Percentiles rank a stretch among this genome's conserved stretches.
Evolutionary conservation across 2,113 vertebrate species (phyloP).

Genomic region (Salvelinus namaycush): DNA sequence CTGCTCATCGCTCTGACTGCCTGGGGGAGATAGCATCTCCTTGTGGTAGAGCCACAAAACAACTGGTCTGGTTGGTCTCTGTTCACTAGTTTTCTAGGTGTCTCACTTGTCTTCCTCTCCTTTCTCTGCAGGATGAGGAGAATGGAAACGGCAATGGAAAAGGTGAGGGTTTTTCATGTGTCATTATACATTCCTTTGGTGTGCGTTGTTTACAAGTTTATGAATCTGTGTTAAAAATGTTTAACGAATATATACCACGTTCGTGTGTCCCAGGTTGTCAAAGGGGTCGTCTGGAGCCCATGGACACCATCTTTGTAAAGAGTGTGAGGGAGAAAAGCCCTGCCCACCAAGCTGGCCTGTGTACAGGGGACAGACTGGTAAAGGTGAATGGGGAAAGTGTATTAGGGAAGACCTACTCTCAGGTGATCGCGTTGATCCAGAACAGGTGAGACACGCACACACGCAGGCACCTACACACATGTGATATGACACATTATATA

Average conservation of each 20-base stretch:
- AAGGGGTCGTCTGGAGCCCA: constrained; percentile 81
- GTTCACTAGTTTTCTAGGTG: not conserved
- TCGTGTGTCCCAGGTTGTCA: constrained; percentile 58
- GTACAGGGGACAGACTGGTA: constrained; percentile 91
- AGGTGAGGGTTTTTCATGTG: constrained; percentile 61
- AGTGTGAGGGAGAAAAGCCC: constrained; percentile 89
- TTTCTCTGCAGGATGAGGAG: constrained; percentile 84
- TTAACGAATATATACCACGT: not conserved
- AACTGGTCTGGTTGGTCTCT: not conserved
- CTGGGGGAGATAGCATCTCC: constrained; percentile 6
- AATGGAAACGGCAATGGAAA: constrained; percentile 82
- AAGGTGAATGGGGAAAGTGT: constrained; percentile 92
- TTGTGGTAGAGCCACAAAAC: constrained; percentile 10
- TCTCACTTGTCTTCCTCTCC: constrained; percentile 2
- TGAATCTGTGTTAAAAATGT: no score
- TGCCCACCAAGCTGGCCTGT: constrained; percentile 87
- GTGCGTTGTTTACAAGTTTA: not conserved
- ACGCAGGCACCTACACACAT: not conserved
- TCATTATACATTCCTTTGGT: not conserved
- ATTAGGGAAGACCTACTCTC: constrained; percentile 94
- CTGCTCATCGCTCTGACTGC: not conserved
- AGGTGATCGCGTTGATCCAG: constrained; percentile 94
- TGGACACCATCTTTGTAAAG: constrained; percentile 99
- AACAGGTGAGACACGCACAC: constrained; percentile 80
- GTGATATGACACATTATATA: no score